Conservation (phyloP, 2,797 vertebrate genomes). For the Bufotes viridis region DNA sequence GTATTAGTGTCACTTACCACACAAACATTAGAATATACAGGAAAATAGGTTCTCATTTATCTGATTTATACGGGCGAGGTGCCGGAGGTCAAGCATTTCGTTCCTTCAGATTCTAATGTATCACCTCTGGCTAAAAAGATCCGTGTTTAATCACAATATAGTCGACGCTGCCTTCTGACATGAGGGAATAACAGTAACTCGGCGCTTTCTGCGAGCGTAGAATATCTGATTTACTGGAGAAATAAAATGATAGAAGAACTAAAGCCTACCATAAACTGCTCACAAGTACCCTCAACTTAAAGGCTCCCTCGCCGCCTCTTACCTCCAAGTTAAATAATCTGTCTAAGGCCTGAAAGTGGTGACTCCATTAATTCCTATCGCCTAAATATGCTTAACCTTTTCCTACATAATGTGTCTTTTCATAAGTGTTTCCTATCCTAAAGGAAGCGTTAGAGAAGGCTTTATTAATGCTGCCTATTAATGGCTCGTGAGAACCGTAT, state of each 20-base stretch:
- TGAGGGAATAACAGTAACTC: conserved; percentile 59
- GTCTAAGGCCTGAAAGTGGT: conserved; percentile 72
- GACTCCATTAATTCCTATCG: conserved; percentile 72
- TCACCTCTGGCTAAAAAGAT: conserved; percentile 60
- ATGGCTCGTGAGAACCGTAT: conserved; percentile 39
- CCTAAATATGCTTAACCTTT: conserved; percentile 73
- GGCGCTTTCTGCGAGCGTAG: conserved; percentile 51
- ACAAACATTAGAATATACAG: conserved; percentile 62
- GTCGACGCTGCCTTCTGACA: conserved; percentile 50
- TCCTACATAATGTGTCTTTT: conserved; percentile 61
- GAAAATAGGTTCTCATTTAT: conserved; percentile 58
- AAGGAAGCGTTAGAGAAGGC: conserved; percentile 48
- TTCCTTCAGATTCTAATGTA: conserved; percentile 58
- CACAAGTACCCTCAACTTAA: conserved; percentile 74
- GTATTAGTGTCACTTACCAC: conserved; percentile 60
- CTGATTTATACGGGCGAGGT: conserved; percentile 53
- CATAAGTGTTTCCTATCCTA: conserved; percentile 65
- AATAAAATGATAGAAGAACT: conserved; percentile 76
- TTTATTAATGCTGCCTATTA: conserved; percentile 53
- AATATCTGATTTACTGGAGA: conserved; percentile 74
- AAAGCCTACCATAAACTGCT: conserved; percentile 74
- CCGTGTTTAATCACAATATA: conserved; percentile 54
- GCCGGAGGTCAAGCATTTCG: conserved; percentile 55
- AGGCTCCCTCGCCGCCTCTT: conserved; percentile 74
- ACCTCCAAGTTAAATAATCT: conserved; percentile 75